Base-by-base conservation (phyloP, 2,888 invertebrate genomes). In the Drosophila leonis region DNA sequence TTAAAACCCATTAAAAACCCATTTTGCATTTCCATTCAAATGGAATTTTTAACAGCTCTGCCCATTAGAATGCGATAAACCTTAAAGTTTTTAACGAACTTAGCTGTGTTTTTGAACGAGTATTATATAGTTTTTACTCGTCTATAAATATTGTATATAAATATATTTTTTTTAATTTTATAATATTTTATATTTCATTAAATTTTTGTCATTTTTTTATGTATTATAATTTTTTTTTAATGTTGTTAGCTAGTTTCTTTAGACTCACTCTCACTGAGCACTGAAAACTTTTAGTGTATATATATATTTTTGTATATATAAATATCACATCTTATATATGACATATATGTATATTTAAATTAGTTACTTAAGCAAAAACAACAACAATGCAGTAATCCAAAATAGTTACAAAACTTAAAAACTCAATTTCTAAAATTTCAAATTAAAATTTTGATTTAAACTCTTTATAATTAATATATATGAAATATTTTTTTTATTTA, bases 361-460 rank as follows among this genome's bases (percentile, higher is more conserved):
- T 35, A 39, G 18, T n/a, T 44, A 13, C 31, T 57, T 18, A 57
- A 61, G 15, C 18, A 65, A 55, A 33, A 66, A 44, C 41, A 72
- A 41, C 66, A 72, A 57, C 51, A 67, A 61, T 60, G 55, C 66
- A 67, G 54, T 48, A 9, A 18, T n/a, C 10, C 27, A 20, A 55
- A 42, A 24, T 29, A 12, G 15, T n/a, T n/a, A 15, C 8, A 37
- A 24, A 29, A 15, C 27, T n/a, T n/a, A 39, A n/a, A 39, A 9
- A 37, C 15, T 37, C 10, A 10, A 10, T n/a, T 44, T 44, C 9
- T 20, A 29, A 10, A 44, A 2, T 24, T 12, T 5, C 20, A 20
- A 10, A 27, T 33, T 41, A 24, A 13, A 15, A 20, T 62, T 52
- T 52, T 29, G 4, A 44, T 60, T 49, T 18, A 39, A 44, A 24